Evolutionary conservation across 1,140 invertebrate species (phyloP), one percentile per base, ranked within the genome.

Genomic region (Lineus longissimus): DNA sequence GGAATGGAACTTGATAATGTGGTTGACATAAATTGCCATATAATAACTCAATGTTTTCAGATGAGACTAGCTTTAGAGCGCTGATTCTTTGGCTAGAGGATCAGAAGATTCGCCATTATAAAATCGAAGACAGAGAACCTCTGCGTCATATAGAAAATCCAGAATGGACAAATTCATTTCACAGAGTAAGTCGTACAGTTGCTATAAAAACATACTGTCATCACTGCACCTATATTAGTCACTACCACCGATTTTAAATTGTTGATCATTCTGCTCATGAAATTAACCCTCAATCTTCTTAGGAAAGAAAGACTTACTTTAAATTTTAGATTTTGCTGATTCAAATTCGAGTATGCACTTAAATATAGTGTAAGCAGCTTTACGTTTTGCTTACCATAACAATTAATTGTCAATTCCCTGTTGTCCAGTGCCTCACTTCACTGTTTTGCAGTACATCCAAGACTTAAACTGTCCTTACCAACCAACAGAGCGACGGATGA

Each of bases 11-110:
- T n/a, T n/a, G n/a, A n/a, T n/a, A n/a, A n/a, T 57, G 55, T 36
- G 6, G 23, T 6, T 27, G 11, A 25, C 30, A 4, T 31, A 27
- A 33, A 11, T n/a, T 30, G 30, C 4, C 11, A 31, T 36, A 11
- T 11, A 7, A 29, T 25, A 6, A 22, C 30, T 29, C 6, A 6
- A 29, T 7, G 7, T 25, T 54, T 25, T 13, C 1, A 94, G 93
- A 94, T 84, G 85, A 88, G 70, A 86, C 87, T 64, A 86, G 91
- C 70, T 90, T 94, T 75, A 87, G 89, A 58, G 90, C 88, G 72
- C 82, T 94, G 30, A 85, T 96, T 22, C 75, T 91, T 0, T 98
- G 95, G 95, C 75, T 97, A 27, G 95, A 98, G 83, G 91, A 95
- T 78, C 92, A 95, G 78, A 95, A 93, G 82, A 95, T 97, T 69